Evolutionary conservation across 92 coral and sea anemone species (phyloP).

Genomic region (Diadumene lineata): DNA sequence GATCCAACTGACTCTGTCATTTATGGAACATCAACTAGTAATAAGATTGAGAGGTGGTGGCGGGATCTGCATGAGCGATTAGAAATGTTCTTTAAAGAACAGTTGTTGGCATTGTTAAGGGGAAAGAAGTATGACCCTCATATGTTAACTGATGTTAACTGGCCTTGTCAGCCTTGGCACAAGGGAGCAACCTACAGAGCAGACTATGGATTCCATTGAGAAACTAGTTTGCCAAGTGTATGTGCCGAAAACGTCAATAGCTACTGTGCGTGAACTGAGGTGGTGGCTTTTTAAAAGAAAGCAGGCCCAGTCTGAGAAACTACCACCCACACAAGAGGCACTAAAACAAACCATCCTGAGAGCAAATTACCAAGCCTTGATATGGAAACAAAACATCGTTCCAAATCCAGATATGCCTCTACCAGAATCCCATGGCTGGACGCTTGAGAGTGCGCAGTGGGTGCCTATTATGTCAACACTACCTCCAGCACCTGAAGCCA

Average conservation of each 20-base stretch:
- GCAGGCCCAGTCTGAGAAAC: conserved; percentile 47
- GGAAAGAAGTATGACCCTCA: conserved; percentile 60
- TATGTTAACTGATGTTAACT: not conserved
- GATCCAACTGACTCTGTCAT: conserved; percentile 64
- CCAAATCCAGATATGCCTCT: conserved; percentile 26
- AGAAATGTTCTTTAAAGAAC: conserved; percentile 52
- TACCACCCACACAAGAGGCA: conserved; percentile 57
- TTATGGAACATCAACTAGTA: conserved; percentile 71
- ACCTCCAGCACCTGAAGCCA: conserved; percentile 27
- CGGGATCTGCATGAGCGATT: conserved; percentile 64
- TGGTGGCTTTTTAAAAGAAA: conserved; percentile 49
- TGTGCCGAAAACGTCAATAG: conserved; percentile 12
- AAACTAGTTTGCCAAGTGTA: conserved; percentile 40
- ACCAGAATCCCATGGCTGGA: conserved; percentile 1
- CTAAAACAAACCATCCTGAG: conserved; percentile 37
- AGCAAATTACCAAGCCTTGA: no score
- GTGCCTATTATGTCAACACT: conserved; percentile 30
- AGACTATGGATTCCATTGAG: conserved; percentile 34
- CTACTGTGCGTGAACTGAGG: conserved; percentile 32
- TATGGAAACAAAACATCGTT: conserved; percentile 30
- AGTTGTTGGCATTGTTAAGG: conserved; percentile 38
- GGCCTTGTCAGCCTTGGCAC: conserved; percentile 36
- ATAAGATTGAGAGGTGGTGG: conserved; percentile 74
- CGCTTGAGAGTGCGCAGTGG: conserved; percentile 23
- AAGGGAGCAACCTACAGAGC: conserved; percentile 10